These are phyloP conservation scores for Drosophila parabipectinata DNA, from an alignment of 1,140 invertebrate genomes.

Conservation along the genomic window DNA sequence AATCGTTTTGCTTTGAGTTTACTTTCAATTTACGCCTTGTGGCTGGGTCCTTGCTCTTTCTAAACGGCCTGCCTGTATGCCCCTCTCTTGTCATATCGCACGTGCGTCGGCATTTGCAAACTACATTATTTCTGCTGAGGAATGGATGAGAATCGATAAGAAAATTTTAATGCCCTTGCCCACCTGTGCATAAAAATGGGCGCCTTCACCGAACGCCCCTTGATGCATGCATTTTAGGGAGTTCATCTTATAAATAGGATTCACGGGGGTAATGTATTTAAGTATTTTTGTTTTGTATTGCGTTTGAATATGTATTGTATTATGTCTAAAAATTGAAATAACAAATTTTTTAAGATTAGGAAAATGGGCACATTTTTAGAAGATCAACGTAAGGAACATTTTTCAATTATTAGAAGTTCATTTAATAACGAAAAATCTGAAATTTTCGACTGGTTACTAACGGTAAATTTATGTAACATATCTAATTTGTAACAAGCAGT, in stretches of 20 bases:
- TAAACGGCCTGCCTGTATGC: not conserved
- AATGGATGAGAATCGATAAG: not conserved
- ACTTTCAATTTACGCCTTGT: constrained; percentile 65
- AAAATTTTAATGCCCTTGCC: constrained; percentile 19
- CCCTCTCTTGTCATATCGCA: not conserved
- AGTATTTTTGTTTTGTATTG: too few relatives aligned
- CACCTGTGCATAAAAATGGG: constrained; percentile 54
- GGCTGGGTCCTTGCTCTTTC: constrained; percentile 11
- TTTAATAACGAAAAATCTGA: too few relatives aligned
- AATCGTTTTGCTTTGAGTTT: constrained; percentile 69
- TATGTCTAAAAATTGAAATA: too few relatives aligned
- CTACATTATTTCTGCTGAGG: constrained; percentile 19
- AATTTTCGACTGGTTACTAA: too few relatives aligned
- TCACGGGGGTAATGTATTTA: constrained; percentile 13
- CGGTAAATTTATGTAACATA: not conserved
- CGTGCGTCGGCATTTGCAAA: constrained; percentile 26
- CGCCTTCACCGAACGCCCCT: constrained; percentile 43
- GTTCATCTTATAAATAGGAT: constrained; percentile 30
- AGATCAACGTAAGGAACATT: too few relatives aligned
- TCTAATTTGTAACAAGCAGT: not conserved
- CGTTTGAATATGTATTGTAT: too few relatives aligned
- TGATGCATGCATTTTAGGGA: constrained; percentile 39
- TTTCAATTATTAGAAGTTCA: too few relatives aligned
- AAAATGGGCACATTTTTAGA: too few relatives aligned
- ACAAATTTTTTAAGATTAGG: too few relatives aligned